Evolutionary conservation across 2,888 invertebrate genomes (phyloP).

Genomic region (Trissonchulus sp.): DNA sequence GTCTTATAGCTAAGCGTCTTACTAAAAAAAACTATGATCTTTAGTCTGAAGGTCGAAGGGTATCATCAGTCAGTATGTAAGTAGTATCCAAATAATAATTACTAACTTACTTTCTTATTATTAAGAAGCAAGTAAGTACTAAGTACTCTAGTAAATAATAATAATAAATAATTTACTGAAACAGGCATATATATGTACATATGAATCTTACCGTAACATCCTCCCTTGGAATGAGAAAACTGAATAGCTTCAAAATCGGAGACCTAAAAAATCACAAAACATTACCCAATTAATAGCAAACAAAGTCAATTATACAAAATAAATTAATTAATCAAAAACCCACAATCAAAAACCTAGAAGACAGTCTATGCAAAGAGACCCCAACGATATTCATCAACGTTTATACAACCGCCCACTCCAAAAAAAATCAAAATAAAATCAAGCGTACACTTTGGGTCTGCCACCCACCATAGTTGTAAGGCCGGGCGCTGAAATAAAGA

Average conservation of each 20-base stretch:
- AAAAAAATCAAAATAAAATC: not conserved
- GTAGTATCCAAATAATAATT: too few relatives aligned
- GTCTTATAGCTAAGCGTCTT: too few relatives aligned
- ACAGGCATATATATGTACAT: too few relatives aligned
- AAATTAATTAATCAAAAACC: not conserved
- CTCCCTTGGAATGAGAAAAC: constrained; percentile 55
- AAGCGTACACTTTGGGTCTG: constrained; percentile 56
- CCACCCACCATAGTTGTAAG: constrained; percentile 56
- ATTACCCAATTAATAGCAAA: not conserved
- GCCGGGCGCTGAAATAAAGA: constrained; percentile 55
- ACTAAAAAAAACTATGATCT: too few relatives aligned
- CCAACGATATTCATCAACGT: too few relatives aligned
- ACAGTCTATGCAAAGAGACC: not conserved
- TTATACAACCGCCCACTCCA: too few relatives aligned
- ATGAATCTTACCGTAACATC: constrained; percentile 50
- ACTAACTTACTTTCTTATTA: too few relatives aligned
- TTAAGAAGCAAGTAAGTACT: too few relatives aligned
- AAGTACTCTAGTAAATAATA: too few relatives aligned
- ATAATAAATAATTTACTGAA: too few relatives aligned
- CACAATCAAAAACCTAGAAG: not conserved
- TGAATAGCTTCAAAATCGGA: constrained; percentile 56
- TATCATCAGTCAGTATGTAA: too few relatives aligned
- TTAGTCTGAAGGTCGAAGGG: too few relatives aligned
- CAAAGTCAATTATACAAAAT: not conserved
- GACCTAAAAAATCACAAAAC: constrained; percentile 37